Conservation (phyloP, 2,888 invertebrate genomes). For the Philopedon plagiatum region DNA sequence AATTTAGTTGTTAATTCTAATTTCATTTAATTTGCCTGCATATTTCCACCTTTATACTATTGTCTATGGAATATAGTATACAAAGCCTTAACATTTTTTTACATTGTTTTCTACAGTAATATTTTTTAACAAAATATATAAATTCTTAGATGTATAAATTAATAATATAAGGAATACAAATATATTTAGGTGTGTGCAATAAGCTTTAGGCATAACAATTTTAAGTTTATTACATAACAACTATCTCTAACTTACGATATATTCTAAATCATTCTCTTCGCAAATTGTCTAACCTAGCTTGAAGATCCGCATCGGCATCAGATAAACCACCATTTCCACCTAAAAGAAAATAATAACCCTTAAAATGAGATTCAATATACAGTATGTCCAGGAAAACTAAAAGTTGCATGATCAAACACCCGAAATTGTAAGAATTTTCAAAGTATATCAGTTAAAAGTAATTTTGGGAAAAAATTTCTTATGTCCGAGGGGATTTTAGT, state of each 20-base stretch:
- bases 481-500: no score
- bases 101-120: not conserved
- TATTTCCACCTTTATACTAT: no score
- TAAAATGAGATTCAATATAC: no score
- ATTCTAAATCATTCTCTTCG: slow-evolving; percentile 79
- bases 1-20: no score
- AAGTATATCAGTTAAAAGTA: no score
- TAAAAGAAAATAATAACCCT: slow-evolving; percentile 15
- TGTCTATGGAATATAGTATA: not conserved
- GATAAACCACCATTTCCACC: slow-evolving; percentile 71
- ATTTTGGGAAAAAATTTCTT: no score
- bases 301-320: slow-evolving; percentile 97
- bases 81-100: not conserved
- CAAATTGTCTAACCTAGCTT: slow-evolving; percentile 95
- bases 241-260: slow-evolving; percentile 3
- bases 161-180: not conserved
- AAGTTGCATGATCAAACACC: no score
- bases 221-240: not conserved
- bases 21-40: no score
- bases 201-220: slow-evolving; percentile 7
- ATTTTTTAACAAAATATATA: slow-evolving; percentile 18
- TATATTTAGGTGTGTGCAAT: slow-evolving; percentile 13
- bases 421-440: no score
- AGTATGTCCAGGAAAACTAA: no score
- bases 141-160: slow-evolving; percentile 4